phyloP scores from a whole-genome alignment of 1,140 invertebrate species.

The Parasteatoda tepidariorum region DNA sequence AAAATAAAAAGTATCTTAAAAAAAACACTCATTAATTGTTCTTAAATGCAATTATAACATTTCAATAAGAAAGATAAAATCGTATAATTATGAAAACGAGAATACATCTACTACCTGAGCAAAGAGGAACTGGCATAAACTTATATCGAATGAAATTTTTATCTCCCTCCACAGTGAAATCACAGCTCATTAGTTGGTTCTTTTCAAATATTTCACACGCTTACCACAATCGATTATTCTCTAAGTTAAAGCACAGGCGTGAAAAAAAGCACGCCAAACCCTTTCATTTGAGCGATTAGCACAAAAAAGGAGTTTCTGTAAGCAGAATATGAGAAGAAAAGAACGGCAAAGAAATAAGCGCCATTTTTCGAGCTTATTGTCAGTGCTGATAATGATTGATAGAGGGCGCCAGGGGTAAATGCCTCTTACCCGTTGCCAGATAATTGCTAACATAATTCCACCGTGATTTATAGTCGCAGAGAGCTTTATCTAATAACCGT shows the following conservation, averaged over 20 bases:
- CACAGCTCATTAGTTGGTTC: not conserved
- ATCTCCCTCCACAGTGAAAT: not conserved
- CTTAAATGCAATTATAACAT: too few species aligned
- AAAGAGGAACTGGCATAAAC: too few species aligned
- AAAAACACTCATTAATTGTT: too few species aligned
- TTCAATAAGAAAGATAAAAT: too few species aligned
- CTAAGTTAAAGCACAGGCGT: constrained; percentile 31
- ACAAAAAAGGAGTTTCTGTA: not conserved
- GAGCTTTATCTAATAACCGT: constrained; percentile 62
- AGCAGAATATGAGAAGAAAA: constrained; percentile 11
- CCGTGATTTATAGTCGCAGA: constrained; percentile 58
- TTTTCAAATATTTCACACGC: not conserved
- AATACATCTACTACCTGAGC: too few species aligned
- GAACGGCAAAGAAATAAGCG: constrained; percentile 20
- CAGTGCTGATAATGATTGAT: constrained; percentile 62
- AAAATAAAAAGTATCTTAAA: too few species aligned
- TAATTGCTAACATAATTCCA: constrained; percentile 62
- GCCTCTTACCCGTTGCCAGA: constrained; percentile 61
- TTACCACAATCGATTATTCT: constrained; percentile 26
- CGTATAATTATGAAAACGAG: too few species aligned
- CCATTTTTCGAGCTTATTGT: constrained; percentile 61
- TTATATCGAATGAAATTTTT: too few species aligned
- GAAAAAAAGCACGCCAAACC: constrained; percentile 16
- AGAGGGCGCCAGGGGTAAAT: constrained; percentile 61
- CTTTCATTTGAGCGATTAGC: constrained; percentile 50